Evolutionary conservation across 92 coral and sea anemone genomes (phyloP), one percentile per base, ranked within the genome.

Genomic region (Anthopleura xanthogrammica): DNA sequence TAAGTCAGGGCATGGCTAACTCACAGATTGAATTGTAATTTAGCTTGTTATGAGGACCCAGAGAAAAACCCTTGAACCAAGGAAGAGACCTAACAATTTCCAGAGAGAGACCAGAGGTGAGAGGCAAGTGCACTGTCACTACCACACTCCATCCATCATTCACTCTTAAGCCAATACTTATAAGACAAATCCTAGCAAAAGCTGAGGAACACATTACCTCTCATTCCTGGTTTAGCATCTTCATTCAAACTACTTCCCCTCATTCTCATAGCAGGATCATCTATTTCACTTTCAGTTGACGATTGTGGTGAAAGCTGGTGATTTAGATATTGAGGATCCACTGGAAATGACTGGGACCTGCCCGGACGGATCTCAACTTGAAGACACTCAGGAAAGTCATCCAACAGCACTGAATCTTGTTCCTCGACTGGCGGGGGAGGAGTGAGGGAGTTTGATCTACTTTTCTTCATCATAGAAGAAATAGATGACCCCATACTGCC

Each of bases 281-380:
- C 99, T 7, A 88, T 88, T 78, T 97, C 99, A 80, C 99, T 97
- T 75, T 97, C 99, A 9, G 94, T 81, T 8, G 99, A 97, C 1
- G 99, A 97, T 91, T 97, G 99, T 0, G 99, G 99, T 8, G 99
- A 97, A 9, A 97, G 87, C 24, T 90, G 97, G 77, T 93, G 92
- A 77, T 89, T 89, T 40, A 94, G 66, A 39, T 89, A 85, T 81
- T 97, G 98, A 41, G 99, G 99, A 86, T 97, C 99, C 72, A 89
- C 99, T 39, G 99, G 99, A 87, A 94, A 97, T 12, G 99, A 97
- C 88, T 93, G 94, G 95, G 99, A 97, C 93, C 99, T 88, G 93
- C 98, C 99, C 86, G 98, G 96, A 72, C 99, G 98, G 57, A 66
- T 97, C 77, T 94, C 95, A 77, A 97, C 86, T 39, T 88, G 93